Percentiles rank a stretch among this genome's conserved stretches.
These are phyloP conservation scores for Drosophila infuscata DNA, from an alignment of 2,888 invertebrate species.

Conservation along the genomic window DNA sequence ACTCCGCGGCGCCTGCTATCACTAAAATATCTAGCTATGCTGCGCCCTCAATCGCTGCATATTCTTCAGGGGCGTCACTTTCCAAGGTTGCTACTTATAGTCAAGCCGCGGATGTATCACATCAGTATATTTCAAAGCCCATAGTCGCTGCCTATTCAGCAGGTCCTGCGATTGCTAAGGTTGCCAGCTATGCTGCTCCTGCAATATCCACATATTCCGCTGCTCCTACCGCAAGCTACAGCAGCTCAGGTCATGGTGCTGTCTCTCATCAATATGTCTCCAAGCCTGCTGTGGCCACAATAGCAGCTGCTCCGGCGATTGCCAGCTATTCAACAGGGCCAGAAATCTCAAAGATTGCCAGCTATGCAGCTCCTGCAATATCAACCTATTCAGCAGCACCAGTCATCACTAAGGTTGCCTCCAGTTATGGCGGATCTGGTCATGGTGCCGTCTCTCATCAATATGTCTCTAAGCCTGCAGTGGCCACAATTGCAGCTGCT, in stretches of 20 bases:
- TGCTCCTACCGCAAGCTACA: slow-evolving; percentile 49
- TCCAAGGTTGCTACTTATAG: slow-evolving; percentile 56
- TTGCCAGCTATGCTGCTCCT: slow-evolving; percentile 51
- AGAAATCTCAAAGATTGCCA: neutral
- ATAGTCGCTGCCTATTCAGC: slow-evolving; percentile 45
- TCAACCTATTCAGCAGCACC: neutral
- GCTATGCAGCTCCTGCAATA: neutral
- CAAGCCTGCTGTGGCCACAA: slow-evolving; percentile 70
- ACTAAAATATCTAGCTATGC: slow-evolving; percentile 64
- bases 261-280: slow-evolving; percentile 32
- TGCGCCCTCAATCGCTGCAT: slow-evolving; percentile 53
- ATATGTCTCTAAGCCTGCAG: slow-evolving; percentile 63
- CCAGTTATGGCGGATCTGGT: neutral
- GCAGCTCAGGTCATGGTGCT: slow-evolving; percentile 21
- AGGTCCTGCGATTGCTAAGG: slow-evolving; percentile 54
- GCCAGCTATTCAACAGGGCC: slow-evolving; percentile 32
- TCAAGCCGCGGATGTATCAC: slow-evolving; percentile 56
- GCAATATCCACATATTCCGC: slow-evolving; percentile 59
- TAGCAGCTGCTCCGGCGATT: slow-evolving; percentile 7
- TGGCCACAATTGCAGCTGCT: slow-evolving; percentile 40
- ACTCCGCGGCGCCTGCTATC: slow-evolving; percentile 44
- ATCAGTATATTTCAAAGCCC: slow-evolving; percentile 74
- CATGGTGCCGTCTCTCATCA: slow-evolving; percentile 33
- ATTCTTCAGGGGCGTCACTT: slow-evolving; percentile 50
- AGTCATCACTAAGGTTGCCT: neutral